A percentile compares a stretch with the other conserved stretches of the same genome.
Evolutionary conservation across 2,113 vertebrate genomes (phyloP).

Genomic region (Dendrocopos noguchii): DNA sequence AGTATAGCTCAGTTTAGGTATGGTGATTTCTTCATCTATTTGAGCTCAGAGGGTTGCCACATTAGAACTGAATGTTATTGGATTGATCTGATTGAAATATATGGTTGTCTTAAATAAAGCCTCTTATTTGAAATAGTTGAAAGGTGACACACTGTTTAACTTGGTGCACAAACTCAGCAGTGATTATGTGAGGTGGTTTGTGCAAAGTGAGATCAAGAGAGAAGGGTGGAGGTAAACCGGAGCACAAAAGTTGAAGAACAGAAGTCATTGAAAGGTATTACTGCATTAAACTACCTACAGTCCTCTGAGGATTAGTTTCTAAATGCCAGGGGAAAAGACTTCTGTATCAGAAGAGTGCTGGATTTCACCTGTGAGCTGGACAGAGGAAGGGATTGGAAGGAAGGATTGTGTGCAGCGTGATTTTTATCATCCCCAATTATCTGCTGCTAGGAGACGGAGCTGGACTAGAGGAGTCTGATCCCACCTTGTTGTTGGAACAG

Average conservation of each 20-base stretch:
- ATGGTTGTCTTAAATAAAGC: background rate
- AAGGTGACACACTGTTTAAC: background rate
- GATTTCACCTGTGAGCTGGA: background rate
- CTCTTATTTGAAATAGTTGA: background rate
- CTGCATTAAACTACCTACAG: background rate
- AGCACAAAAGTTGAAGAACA: background rate
- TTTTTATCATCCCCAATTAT: background rate
- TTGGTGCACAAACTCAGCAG: background rate
- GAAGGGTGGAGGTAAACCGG: background rate
- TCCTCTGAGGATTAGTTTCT: background rate
- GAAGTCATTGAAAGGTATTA: background rate
- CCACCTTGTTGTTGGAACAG: background rate
- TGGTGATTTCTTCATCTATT: background rate
- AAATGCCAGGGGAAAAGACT: background rate
- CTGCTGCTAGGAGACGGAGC: background rate
- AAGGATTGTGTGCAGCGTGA: accelerated
- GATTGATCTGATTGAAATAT: background rate
- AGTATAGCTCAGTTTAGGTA: background rate
- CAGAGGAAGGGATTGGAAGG: background rate
- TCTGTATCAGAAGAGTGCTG: background rate
- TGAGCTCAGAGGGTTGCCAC: background rate
- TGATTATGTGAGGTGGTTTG: background rate
- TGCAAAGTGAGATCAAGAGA: background rate
- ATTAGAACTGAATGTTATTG: background rate
- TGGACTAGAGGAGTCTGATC: background rate